phyloP scores from a whole-genome alignment of 2,113 vertebrate genomes.

The Thermophis baileyi region DNA sequence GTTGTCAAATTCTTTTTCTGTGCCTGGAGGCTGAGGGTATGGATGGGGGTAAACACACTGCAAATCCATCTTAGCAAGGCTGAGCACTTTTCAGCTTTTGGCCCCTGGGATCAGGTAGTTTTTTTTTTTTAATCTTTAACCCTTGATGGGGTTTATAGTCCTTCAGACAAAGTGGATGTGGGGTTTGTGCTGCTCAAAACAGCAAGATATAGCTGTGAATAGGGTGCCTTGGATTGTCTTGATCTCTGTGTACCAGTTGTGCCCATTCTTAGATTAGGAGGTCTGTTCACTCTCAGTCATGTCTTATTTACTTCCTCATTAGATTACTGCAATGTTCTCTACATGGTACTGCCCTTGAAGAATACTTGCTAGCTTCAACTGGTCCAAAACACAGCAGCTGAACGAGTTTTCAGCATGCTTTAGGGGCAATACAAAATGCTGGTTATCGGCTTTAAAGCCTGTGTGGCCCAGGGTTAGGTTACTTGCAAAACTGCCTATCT shows the following conservation, averaged over 20 bases:
- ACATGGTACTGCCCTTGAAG: background rate
- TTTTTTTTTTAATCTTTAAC: background rate
- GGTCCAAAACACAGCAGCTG: background rate
- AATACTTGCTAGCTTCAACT: background rate
- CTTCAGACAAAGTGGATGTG: background rate
- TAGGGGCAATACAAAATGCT: background rate
- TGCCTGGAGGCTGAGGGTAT: background rate
- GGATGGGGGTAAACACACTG: background rate
- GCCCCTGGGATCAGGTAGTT: background rate
- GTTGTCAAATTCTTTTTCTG: background rate
- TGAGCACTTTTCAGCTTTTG: background rate
- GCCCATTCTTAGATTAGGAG: background rate
- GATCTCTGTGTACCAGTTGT: background rate
- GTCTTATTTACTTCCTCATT: background rate
- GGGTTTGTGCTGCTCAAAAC: background rate
- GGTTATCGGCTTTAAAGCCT: background rate
- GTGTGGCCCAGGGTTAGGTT: background rate
- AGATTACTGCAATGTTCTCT: background rate
- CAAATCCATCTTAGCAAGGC: background rate
- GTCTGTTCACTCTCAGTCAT: background rate
- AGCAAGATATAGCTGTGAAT: background rate
- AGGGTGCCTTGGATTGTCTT: background rate
- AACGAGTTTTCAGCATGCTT: background rate
- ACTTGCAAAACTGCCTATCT: background rate
- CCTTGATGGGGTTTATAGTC: background rate